Percentiles rank a stretch among this genome's conserved stretches.
Evolutionary conservation across 2,113 vertebrate genomes (phyloP).

Genomic region (Rafetus swinhoei): DNA sequence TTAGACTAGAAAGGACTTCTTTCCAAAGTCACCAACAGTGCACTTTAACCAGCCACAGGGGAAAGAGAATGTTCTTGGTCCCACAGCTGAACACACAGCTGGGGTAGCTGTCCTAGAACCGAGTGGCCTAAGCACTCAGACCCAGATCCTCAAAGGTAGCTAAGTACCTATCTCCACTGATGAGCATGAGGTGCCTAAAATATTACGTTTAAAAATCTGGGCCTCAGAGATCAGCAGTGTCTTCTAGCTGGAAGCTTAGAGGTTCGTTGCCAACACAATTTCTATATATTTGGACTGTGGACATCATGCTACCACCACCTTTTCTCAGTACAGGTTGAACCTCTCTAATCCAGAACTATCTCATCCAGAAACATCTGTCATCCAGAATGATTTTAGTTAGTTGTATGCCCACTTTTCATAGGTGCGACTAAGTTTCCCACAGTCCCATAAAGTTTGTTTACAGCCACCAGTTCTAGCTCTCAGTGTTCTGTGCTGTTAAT

Average conservation of each 20-base stretch:
- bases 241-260: background rate
- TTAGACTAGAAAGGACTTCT: background rate
- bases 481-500: no score
- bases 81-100: background rate
- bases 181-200: fast-evolving
- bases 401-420: no score
- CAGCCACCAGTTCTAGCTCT: no score
- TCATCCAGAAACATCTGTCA: no score
- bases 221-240: background rate
- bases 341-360: no score
- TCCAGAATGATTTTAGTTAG: no score
- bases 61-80: background rate
- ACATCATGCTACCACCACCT: background rate
- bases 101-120: no score
- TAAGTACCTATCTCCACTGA: fast-evolving
- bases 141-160: background rate
- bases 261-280: background rate
- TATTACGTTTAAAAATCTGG: background rate
- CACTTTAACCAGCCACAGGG: background rate
- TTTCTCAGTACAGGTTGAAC: background rate
- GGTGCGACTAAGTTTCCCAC: no score
- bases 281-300: background rate
- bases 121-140: background rate
- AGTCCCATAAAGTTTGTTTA: no score
- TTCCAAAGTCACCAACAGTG: background rate